phyloP scores from a whole-genome alignment of 2,797 vertebrate genomes.

The Sebastolobus altivelis region DNA sequence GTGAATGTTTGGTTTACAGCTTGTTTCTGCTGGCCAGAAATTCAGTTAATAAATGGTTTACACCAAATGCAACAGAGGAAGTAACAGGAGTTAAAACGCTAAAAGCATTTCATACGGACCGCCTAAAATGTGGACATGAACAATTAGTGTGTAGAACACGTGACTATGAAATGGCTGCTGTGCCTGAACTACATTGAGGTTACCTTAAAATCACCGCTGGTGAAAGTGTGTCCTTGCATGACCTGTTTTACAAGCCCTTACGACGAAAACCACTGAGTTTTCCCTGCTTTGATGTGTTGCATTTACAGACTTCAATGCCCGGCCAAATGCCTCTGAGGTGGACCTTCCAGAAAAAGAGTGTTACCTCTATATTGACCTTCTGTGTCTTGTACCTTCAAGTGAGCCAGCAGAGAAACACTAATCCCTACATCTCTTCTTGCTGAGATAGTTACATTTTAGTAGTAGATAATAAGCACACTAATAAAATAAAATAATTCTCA shows the following conservation, averaged over 20 bases:
- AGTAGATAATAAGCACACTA: slow-evolving; percentile 51
- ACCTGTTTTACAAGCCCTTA: background rate
- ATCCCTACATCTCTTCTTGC: slow-evolving; percentile 56
- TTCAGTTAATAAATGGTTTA: background rate
- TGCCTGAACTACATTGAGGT: background rate
- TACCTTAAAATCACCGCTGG: background rate
- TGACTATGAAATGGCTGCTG: background rate
- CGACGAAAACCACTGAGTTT: background rate
- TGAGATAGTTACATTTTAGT: slow-evolving; percentile 59
- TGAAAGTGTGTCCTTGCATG: background rate
- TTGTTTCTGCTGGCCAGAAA: background rate
- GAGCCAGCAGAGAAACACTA: slow-evolving; percentile 51
- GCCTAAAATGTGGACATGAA: background rate
- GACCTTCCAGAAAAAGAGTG: slow-evolving; percentile 43
- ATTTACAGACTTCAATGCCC: slow-evolving; percentile 10
- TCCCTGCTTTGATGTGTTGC: slow-evolving; percentile 12
- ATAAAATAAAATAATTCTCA: slow-evolving; percentile 32
- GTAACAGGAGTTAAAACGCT: background rate
- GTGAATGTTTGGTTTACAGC: background rate
- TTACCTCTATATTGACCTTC: slow-evolving; percentile 31
- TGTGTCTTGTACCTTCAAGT: slow-evolving; percentile 34
- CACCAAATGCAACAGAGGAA: background rate
- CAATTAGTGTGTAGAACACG: background rate
- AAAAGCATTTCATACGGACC: background rate
- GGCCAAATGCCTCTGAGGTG: slow-evolving; percentile 3